A percentile compares a stretch with the other conserved stretches of the same genome.
phyloP scores from a whole-genome alignment of 2,797 vertebrate species.

The Anisognathus igniventris region DNA sequence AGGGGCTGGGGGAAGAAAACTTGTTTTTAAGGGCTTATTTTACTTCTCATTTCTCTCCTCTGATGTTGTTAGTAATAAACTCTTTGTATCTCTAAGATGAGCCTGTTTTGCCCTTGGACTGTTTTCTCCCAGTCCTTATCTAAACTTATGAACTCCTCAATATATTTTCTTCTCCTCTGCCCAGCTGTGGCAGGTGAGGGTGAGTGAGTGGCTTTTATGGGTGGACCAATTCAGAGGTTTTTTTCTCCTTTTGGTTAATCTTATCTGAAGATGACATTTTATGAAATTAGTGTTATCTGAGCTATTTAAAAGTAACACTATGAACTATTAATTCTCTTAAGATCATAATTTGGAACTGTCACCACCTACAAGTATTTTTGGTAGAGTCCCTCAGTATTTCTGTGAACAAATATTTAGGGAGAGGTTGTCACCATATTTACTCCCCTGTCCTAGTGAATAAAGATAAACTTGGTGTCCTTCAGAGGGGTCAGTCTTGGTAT shows the following conservation, averaged over 20 bases:
- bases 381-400: neutral
- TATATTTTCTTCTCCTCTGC: neutral
- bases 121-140: neutral
- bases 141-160: too few relatives aligned
- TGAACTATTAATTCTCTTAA: neutral
- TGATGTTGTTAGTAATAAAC: neutral
- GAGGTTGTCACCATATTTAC: neutral
- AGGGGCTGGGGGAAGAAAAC: fast-evolving
- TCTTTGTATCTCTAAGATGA: neutral
- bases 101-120: neutral
- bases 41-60: neutral
- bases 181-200: neutral
- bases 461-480: neutral
- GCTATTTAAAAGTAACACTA: neutral
- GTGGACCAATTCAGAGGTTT: neutral
- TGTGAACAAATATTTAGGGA: neutral
- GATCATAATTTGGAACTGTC: neutral
- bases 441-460: neutral
- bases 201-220: neutral
- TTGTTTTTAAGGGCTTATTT: fast-evolving
- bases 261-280: neutral
- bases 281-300: neutral
- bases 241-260: neutral
- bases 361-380: neutral
- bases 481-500: neutral